These are phyloP conservation scores for Blennius ocellaris DNA, from an alignment of 2,113 vertebrate species.

Conservation along the genomic window DNA sequence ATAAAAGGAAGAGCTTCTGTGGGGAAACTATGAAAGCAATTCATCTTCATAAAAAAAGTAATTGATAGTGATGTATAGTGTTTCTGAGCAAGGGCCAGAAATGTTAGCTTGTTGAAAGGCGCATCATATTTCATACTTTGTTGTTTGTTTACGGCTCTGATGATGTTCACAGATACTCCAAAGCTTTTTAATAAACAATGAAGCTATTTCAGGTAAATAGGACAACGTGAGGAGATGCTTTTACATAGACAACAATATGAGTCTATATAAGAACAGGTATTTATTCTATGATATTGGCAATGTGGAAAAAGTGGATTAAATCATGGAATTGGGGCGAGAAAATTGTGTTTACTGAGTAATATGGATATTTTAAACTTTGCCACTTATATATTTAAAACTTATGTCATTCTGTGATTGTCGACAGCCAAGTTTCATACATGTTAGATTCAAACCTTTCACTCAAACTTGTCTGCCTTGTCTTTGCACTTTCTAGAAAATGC, in stretches of 20 bases:
- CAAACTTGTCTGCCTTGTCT: no score
- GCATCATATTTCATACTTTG: constrained; percentile 64
- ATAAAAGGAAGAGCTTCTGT: constrained; percentile 39
- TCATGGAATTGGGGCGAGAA: no score
- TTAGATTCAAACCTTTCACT: no score
- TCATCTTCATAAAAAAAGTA: constrained; percentile 56
- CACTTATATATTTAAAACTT: no score
- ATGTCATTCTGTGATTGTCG: no score
- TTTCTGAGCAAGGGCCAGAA: constrained; percentile 38
- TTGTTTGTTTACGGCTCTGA: constrained; percentile 57
- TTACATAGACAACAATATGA: not conserved
- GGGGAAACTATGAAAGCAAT: constrained; percentile 50
- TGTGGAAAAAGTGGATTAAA: no score
- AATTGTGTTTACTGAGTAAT: no score
- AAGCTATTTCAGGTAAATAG: constrained; percentile 49
- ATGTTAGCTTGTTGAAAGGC: constrained; percentile 26
- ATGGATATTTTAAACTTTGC: no score
- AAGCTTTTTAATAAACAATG: constrained; percentile 26
- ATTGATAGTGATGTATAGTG: constrained; percentile 65
- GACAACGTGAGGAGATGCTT: constrained; percentile 17
- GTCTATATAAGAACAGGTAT: not conserved
- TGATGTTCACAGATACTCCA: constrained; percentile 33
- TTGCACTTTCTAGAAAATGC: no score
- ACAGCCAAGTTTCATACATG: no score
- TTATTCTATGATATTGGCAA: no score